A percentile compares a stretch with the other conserved stretches of the same genome.
Conservation (phyloP, 2,797 vertebrate genomes). For the Malurus splendens region DNA sequence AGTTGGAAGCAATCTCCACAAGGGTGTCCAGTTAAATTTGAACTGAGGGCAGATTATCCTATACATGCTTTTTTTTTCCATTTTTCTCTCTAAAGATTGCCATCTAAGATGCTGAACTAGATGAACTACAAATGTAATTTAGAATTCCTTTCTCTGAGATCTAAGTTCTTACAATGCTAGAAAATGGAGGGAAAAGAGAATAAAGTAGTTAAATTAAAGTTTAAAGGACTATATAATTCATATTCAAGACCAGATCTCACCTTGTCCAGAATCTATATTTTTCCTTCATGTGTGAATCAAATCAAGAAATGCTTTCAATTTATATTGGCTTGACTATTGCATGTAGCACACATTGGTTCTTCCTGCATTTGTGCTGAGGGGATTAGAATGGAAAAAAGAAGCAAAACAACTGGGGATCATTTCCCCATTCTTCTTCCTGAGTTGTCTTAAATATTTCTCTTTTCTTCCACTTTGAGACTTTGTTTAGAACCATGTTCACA, state of each 20-base stretch:
- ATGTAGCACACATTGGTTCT: neutral
- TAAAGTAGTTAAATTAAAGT: neutral
- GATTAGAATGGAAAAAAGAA: neutral
- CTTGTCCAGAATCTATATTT: neutral
- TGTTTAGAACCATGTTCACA: neutral
- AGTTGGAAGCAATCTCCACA: neutral
- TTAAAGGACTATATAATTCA: neutral
- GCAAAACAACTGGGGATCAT: accelerated
- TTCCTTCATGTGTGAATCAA: neutral
- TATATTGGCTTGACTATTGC: neutral
- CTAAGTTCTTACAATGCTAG: neutral
- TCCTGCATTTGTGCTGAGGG: neutral
- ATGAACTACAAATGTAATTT: neutral
- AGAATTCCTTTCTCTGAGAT: neutral
- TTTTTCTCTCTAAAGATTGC: neutral
- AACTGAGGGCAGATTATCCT: neutral
- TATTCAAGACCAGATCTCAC: neutral
- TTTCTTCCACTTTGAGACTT: neutral
- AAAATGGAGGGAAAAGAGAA: neutral
- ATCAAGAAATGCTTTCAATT: neutral
- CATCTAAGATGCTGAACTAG: neutral
- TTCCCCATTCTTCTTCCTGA: neutral
- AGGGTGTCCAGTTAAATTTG: neutral
- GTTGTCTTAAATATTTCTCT: neutral
- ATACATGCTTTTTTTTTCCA: accelerated